phyloP scores from a whole-genome alignment of 2,797 vertebrate species.

The Paedocypris micromegethes region DNA sequence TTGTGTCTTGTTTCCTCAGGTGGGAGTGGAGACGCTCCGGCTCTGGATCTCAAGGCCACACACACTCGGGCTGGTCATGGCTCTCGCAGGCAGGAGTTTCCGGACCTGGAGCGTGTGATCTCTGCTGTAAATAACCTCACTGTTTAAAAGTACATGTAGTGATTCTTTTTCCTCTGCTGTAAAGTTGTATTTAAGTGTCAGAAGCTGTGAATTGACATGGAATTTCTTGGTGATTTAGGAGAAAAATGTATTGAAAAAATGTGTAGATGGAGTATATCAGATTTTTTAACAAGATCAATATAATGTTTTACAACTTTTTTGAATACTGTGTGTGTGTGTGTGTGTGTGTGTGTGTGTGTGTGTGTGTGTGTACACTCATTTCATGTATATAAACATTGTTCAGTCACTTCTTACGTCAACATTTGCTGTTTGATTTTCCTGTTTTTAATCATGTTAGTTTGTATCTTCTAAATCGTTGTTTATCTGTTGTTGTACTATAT shows the following conservation, averaged over 20 bases:
- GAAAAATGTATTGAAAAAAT: too few species aligned
- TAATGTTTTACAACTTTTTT: too few species aligned
- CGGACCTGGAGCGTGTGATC: constrained; percentile 17
- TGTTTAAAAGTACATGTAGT: constrained; percentile 13
- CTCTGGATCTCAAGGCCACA: constrained; percentile 11
- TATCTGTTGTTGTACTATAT: neutral
- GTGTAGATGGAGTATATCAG: too few species aligned
- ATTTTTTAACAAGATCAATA: too few species aligned
- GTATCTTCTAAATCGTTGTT: constrained; percentile 2
- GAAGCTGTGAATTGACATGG: neutral
- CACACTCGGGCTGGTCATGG: neutral
- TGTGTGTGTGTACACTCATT: neutral
- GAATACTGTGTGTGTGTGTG: too few species aligned
- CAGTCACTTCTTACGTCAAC: constrained; percentile 2
- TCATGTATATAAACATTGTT: neutral
- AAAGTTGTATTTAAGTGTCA: constrained; percentile 27
- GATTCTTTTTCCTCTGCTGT: constrained; percentile 12
- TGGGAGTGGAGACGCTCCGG: constrained; percentile 14
- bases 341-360: too few species aligned
- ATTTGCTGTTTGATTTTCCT: neutral
- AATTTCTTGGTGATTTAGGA: neutral
- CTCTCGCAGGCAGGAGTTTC: constrained; percentile 4
- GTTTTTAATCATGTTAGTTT: neutral
- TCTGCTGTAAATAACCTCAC: constrained; percentile 35
- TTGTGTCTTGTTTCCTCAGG: neutral